Evolutionary conservation across 2,888 invertebrate genomes (phyloP).

Genomic region (Piscicola geometra): DNA sequence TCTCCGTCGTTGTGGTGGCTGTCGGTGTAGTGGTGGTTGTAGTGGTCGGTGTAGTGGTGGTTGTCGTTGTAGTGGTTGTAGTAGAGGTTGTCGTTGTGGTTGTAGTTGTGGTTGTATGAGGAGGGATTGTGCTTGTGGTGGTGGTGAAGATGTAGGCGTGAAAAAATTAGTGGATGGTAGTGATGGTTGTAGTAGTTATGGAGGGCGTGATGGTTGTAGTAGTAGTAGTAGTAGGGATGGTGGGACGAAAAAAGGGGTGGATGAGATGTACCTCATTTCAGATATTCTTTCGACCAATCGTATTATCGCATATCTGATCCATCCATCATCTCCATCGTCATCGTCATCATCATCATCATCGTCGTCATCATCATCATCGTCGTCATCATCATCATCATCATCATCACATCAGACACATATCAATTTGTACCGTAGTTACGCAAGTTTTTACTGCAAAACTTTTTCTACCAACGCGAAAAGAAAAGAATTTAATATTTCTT

Average conservation of each 20-base stretch:
- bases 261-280: too few relatives aligned
- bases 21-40: neutral
- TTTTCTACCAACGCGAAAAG: too few relatives aligned
- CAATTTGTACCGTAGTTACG: too few relatives aligned
- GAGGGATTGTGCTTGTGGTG: neutral
- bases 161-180: slow-evolving; percentile 16
- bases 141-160: neutral
- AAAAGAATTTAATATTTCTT: too few relatives aligned
- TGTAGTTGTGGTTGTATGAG: neutral
- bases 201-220: too few relatives aligned
- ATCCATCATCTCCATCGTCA: slow-evolving; percentile 36
- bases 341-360: slow-evolving; percentile 40
- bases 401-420: slow-evolving; percentile 16
- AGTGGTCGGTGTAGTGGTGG: neutral
- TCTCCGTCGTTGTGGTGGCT: neutral
- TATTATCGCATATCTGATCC: too few relatives aligned
- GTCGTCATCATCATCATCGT: slow-evolving; percentile 38
- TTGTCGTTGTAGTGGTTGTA: neutral
- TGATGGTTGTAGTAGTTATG: too few relatives aligned
- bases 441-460: too few relatives aligned
- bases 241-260: too few relatives aligned
- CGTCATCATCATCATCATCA: slow-evolving; percentile 38
- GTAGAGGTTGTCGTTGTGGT: neutral
- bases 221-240: too few relatives aligned
- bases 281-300: too few relatives aligned